phyloP scores from a whole-genome alignment of 2,888 invertebrate genomes.

The Lepidochrysops patricia region DNA sequence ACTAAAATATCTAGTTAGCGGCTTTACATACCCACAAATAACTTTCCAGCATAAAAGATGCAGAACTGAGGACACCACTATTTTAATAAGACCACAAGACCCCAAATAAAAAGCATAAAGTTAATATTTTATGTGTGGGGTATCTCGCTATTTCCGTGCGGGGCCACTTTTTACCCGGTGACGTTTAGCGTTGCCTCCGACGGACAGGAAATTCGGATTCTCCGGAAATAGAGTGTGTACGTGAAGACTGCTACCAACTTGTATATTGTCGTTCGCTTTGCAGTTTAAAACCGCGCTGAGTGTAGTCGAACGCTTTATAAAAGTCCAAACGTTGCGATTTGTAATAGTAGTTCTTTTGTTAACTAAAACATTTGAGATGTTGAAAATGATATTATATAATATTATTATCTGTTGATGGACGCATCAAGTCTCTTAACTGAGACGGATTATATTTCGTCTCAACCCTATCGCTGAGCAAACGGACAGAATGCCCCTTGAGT shows the following conservation, averaged over 20 bases:
- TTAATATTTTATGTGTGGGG: slow-evolving; percentile 19
- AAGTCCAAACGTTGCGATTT: background rate
- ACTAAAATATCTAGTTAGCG: too few relatives aligned
- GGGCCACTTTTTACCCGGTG: slow-evolving; percentile 64
- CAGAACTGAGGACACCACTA: too few relatives aligned
- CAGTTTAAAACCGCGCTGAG: background rate
- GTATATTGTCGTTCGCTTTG: background rate
- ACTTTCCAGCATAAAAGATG: background rate
- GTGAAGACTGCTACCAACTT: slow-evolving; percentile 9
- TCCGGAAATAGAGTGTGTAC: slow-evolving; percentile 60
- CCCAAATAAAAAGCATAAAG: slow-evolving; percentile 4
- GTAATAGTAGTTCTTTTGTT: too few relatives aligned
- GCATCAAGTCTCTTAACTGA: background rate
- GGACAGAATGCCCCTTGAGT: background rate
- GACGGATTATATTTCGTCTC: background rate
- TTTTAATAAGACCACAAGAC: slow-evolving; percentile 4
- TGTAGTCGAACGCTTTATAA: background rate
- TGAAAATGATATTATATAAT: background rate
- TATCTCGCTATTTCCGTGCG: slow-evolving; percentile 65
- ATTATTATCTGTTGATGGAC: background rate
- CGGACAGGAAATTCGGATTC: slow-evolving; percentile 54
- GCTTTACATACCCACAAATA: background rate
- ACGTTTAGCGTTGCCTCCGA: slow-evolving; percentile 45
- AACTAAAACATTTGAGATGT: background rate
- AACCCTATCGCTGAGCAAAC: background rate